Base-by-base conservation (phyloP, 1,140 invertebrate species). In the Drosophila nebulosa region DNA sequence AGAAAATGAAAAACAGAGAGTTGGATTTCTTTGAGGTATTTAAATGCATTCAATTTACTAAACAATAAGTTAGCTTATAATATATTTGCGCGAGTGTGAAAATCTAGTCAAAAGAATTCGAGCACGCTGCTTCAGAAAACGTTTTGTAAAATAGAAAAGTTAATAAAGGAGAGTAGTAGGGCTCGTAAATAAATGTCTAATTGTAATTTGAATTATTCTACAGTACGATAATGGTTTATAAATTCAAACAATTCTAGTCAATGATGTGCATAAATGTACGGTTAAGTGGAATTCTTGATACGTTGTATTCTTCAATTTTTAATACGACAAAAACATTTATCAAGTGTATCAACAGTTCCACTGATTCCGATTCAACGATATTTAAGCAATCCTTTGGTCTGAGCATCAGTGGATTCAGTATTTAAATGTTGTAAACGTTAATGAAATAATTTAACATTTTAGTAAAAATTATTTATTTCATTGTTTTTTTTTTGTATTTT, bases 21-120 rank as follows among this genome's bases (percentile, higher is more conserved):
- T 35, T 35, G 16, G 27, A 55, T 65, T 27, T 39, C 55, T 74
- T 59, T 24, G 27, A 46, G 6, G 68, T 42, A 30, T 69, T 51
- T n/a, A 50, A 65, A 42, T 27, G 69, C 62, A 24, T 55, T 22
- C 18, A 39, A 7, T 24, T 12, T 32, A 35, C 24, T 57, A 21
- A 32, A 46, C 55, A 68, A 74, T 74, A 74, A 57, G 27, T 36
- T 36, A 27, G 32, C 22, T 12, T 42, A 30, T 68, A 68, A 65
- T 14, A 61, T 65, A 60, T 60, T 52, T 60, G 66, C 71, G 69
- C 74, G 81, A 86, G 81, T 86, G 81, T 86, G 67, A 88, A 64
- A 86, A 81, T 88, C 81, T 86, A 86, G 81, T 86, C 81, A 86
- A 86, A 74, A 57, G 36, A 22, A 66, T 57, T 46, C 55, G 42